phyloP scores from a whole-genome alignment of 2,113 vertebrate genomes.

The Hippocampus zosterae region DNA sequence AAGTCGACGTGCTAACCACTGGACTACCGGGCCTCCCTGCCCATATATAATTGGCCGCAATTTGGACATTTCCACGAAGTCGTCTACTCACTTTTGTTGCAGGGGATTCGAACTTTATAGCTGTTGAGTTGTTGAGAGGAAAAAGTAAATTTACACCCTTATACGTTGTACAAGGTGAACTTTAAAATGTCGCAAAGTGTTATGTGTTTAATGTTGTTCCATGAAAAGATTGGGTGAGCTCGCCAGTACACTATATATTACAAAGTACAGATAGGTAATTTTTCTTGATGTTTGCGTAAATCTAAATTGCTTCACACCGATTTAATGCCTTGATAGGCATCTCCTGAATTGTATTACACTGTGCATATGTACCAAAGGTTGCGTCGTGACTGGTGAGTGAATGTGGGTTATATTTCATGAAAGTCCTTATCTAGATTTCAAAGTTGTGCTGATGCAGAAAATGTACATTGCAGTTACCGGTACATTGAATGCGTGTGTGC shows the following conservation, averaged over 20 bases:
- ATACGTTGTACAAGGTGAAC: too few species aligned
- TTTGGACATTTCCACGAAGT: too few species aligned
- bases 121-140: too few species aligned
- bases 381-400: not conserved
- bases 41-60: too few species aligned
- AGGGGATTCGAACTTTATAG: too few species aligned
- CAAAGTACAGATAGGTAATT: not conserved
- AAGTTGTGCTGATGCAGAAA: conserved; percentile 5
- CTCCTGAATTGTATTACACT: not conserved
- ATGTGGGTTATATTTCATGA: conserved; percentile 6
- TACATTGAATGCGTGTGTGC: not conserved
- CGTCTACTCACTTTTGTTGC: too few species aligned
- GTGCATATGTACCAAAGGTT: not conserved
- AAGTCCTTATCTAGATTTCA: conserved; percentile 8
- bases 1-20: too few species aligned
- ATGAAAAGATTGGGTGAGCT: too few species aligned
- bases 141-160: too few species aligned
- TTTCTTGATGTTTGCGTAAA: not conserved
- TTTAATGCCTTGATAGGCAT: not conserved
- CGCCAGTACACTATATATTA: not conserved
- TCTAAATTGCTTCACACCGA: not conserved
- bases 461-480: not conserved
- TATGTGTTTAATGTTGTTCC: too few species aligned
- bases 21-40: too few species aligned
- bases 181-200: too few species aligned